Percentiles rank a stretch among this genome's conserved stretches.
Conservation (phyloP, 2,113 vertebrate species). For the Climacteris rufus region DNA sequence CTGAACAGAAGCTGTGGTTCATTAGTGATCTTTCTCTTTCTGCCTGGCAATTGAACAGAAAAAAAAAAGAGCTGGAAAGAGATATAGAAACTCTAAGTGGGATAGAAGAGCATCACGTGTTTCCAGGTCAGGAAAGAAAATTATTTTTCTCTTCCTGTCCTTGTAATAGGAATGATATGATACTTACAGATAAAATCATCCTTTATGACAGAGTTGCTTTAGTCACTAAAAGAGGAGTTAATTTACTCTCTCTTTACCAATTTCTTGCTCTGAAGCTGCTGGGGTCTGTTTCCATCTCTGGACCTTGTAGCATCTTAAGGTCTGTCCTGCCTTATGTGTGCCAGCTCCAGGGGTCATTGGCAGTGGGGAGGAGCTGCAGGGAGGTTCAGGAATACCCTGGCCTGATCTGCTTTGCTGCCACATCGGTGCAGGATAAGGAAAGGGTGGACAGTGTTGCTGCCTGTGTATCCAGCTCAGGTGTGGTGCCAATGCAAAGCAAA, state of each 20-base stretch:
- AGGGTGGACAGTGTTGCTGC: background rate
- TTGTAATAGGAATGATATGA: background rate
- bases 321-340: background rate
- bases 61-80: constrained; percentile 29
- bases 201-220: background rate
- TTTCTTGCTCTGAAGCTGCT: background rate
- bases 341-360: background rate
- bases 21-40: constrained; percentile 64
- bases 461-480: background rate
- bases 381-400: background rate
- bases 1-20: constrained; percentile 68
- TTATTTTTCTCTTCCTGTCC: background rate
- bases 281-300: background rate
- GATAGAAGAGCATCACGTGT: background rate
- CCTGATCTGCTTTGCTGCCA: background rate
- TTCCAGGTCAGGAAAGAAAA: constrained; percentile 22
- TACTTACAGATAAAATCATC: background rate
- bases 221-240: background rate
- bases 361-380: background rate
- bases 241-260: background rate
- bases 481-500: background rate
- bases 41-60: constrained; percentile 55
- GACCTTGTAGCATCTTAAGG: background rate
- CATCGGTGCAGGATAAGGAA: background rate
- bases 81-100: background rate